phyloP scores from a whole-genome alignment of 2,797 vertebrate genomes.

The Acanthopagrus latus region DNA sequence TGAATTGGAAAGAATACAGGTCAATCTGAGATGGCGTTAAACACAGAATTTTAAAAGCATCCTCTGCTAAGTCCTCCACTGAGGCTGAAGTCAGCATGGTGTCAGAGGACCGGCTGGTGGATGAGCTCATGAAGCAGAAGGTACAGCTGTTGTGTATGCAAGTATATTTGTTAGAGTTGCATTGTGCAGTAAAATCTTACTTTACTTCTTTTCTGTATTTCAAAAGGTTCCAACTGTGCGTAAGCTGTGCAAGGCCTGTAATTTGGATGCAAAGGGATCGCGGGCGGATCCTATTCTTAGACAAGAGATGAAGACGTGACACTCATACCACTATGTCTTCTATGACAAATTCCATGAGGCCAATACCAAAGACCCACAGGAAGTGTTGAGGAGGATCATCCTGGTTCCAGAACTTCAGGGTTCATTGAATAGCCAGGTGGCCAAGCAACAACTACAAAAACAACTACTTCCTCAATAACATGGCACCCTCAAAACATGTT shows the following conservation, averaged over 20 bases:
- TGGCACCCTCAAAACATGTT: too few relatives aligned
- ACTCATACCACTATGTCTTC: too few relatives aligned
- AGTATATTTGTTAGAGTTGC: neutral
- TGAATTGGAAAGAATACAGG: neutral
- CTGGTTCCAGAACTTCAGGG: too few relatives aligned
- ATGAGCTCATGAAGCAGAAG: slow-evolving; percentile 15
- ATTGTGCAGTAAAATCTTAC: neutral
- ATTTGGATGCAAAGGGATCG: neutral
- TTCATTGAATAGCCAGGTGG: too few relatives aligned
- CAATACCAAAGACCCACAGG: too few relatives aligned
- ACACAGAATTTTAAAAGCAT: slow-evolving; percentile 1
- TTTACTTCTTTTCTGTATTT: neutral
- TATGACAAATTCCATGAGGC: too few relatives aligned
- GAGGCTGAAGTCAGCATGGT: slow-evolving; percentile 11
- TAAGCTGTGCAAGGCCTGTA: slow-evolving; percentile 5
- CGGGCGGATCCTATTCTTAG: slow-evolving; percentile 1
- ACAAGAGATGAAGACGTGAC: neutral
- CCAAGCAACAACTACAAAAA: too few relatives aligned
- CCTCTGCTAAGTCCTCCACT: neutral
- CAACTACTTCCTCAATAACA: too few relatives aligned
- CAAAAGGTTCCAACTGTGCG: slow-evolving; percentile 1
- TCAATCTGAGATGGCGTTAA: neutral
- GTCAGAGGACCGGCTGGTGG: slow-evolving; percentile 5
- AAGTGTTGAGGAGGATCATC: too few relatives aligned
- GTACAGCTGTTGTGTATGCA: neutral